Evolutionary conservation across 2,888 invertebrate species (phyloP).

Genomic region (Cinara cedri): DNA sequence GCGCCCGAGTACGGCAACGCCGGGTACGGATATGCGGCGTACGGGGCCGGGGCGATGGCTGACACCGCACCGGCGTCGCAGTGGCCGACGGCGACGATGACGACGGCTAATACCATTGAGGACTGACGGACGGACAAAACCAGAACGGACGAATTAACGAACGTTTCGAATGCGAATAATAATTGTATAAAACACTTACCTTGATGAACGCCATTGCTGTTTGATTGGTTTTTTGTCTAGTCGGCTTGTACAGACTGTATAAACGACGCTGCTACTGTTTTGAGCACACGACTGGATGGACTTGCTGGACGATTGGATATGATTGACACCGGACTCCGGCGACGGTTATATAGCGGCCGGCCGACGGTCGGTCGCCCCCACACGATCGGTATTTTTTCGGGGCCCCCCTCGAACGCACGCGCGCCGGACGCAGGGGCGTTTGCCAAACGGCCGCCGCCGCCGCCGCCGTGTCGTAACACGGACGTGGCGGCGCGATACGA

Average conservation of each 20-base stretch:
- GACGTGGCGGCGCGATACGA: conserved; percentile 35
- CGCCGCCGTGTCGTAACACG: conserved; percentile 32
- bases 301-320: conserved; percentile 24
- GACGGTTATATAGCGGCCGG: conserved; percentile 39
- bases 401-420: background rate
- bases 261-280: background rate
- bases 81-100: conserved; percentile 59
- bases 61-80: conserved; percentile 58
- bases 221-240: background rate
- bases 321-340: conserved; percentile 26
- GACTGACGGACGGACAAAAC: background rate
- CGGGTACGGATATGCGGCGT: conserved; percentile 41
- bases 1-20: conserved; percentile 13
- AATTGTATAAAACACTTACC: conserved; percentile 11
- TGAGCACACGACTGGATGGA: background rate
- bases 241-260: background rate
- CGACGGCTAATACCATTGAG: conserved; percentile 13
- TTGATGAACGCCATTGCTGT: conserved; percentile 41
- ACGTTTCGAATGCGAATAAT: background rate
- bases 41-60: conserved; percentile 5
- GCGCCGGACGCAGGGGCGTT: conserved; percentile 14
- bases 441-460: conserved; percentile 27
- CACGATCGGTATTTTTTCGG: background rate
- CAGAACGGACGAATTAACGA: no score
- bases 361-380: conserved; percentile 39